Evolutionary conservation across 2,797 vertebrate genomes (phyloP).

Genomic region (Streptopelia turtur): DNA sequence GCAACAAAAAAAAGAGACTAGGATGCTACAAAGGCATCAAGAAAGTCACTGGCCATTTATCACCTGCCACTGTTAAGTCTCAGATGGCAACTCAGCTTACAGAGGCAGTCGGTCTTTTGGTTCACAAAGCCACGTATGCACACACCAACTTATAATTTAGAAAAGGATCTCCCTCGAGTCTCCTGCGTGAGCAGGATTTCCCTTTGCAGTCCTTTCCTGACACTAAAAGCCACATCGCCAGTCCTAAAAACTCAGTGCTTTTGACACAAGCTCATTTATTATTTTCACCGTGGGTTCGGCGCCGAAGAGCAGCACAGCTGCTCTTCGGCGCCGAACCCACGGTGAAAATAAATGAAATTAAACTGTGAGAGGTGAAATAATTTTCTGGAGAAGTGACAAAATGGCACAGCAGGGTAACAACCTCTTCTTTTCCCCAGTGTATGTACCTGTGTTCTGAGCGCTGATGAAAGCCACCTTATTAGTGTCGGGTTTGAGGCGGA

Average conservation of each 20-base stretch:
- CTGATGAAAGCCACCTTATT: slow-evolving; percentile 94
- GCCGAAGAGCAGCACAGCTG: fast-evolving
- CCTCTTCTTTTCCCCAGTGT: background rate
- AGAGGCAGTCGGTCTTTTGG: background rate
- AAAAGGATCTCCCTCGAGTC: background rate
- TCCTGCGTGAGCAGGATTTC: background rate
- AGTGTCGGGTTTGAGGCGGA: slow-evolving; percentile 90
- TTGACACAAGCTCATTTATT: background rate
- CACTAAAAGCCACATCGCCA: background rate
- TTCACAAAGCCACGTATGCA: background rate
- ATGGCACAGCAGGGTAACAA: background rate
- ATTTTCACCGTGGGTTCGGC: background rate
- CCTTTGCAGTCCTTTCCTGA: background rate
- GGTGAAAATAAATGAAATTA: background rate
- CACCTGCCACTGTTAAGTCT: background rate
- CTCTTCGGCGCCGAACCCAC: background rate
- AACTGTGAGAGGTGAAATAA: background rate
- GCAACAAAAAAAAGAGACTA: background rate
- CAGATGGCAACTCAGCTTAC: background rate
- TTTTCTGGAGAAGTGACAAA: background rate
- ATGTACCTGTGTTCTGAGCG: slow-evolving; percentile 94
- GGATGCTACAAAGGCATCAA: background rate
- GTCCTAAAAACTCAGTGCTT: background rate
- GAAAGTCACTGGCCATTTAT: background rate
- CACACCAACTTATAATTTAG: background rate